phyloP scores from a whole-genome alignment of 2,888 invertebrate species.

The Callimorpha dominula region DNA sequence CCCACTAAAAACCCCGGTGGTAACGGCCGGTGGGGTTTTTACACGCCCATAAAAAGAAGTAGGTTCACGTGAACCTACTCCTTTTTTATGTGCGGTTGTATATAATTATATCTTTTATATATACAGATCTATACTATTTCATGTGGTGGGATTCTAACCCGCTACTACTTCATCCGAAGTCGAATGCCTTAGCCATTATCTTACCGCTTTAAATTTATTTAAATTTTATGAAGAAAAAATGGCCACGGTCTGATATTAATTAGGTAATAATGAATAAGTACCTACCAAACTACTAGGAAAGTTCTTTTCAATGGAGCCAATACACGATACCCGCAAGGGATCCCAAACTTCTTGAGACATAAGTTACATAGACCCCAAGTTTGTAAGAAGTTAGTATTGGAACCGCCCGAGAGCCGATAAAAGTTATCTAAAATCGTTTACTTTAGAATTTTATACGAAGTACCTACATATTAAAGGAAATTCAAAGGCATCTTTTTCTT shows the following conservation, averaged over 20 bases:
- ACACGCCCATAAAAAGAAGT: too few relatives aligned
- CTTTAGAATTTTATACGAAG: slow-evolving; percentile 17
- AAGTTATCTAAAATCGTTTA: slow-evolving; percentile 23
- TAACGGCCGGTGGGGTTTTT: too few relatives aligned
- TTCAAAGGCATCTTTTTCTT: slow-evolving; percentile 13
- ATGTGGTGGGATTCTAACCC: too few relatives aligned
- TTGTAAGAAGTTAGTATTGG: slow-evolving; percentile 9
- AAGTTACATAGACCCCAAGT: slow-evolving; percentile 21
- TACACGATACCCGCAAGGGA: neutral
- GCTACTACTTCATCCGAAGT: too few relatives aligned
- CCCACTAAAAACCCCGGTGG: too few relatives aligned
- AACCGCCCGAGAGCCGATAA: neutral
- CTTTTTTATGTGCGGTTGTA: too few relatives aligned
- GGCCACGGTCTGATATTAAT: neutral
- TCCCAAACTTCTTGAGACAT: slow-evolving; percentile 20
- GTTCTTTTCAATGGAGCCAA: slow-evolving; percentile 13
- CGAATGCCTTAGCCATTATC: too few relatives aligned
- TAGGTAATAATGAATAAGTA: neutral
- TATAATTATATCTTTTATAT: too few relatives aligned
- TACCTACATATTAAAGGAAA: slow-evolving; percentile 11
- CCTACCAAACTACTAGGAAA: neutral
- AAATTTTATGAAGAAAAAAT: too few relatives aligned
- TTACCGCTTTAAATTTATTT: too few relatives aligned
- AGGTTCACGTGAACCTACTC: too few relatives aligned
- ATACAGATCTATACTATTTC: too few relatives aligned